Evolutionary conservation across 92 coral and sea anemone genomes (phyloP).

Genomic region (Heteractis magnifica): DNA sequence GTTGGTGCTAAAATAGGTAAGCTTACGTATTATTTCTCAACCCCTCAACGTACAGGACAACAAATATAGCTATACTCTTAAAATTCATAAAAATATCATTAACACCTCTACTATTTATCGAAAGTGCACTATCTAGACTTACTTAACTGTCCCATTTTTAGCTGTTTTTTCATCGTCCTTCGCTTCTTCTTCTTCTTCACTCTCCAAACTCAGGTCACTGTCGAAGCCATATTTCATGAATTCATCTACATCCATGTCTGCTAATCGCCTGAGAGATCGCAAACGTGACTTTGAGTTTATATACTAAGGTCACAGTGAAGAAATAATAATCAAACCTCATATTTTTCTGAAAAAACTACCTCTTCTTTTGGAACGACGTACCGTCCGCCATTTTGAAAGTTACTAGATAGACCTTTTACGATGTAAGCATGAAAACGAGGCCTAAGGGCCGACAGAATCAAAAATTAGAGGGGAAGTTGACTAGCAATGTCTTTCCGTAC

Average conservation of each 20-base stretch:
- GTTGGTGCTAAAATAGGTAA: too few species aligned
- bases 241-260: conserved; percentile 93
- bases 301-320: background rate
- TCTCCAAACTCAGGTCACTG: conserved; percentile 69
- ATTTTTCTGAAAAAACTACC: background rate
- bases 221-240: conserved; percentile 92
- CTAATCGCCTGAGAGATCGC: conserved; percentile 44
- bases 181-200: conserved; percentile 49
- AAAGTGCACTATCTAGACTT: background rate
- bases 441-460: too few species aligned
- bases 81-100: background rate
- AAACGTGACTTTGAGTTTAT: background rate
- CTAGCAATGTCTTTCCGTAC: too few species aligned
- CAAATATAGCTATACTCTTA: background rate
- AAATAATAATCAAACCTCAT: background rate
- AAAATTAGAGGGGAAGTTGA: too few species aligned
- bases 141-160: conserved; percentile 1
- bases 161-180: background rate
- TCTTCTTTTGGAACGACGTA: conserved; percentile 22
- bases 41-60: too few species aligned
- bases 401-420: too few species aligned
- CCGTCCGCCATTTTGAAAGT: conserved; percentile 61
- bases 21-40: too few species aligned
- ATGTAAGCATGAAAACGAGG: too few species aligned
- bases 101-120: background rate